A percentile compares a stretch with the other conserved stretches of the same genome.
These are phyloP conservation scores for Calliscelio sp. DNA, from an alignment of 2,888 invertebrate species.

Conservation along the genomic window DNA sequence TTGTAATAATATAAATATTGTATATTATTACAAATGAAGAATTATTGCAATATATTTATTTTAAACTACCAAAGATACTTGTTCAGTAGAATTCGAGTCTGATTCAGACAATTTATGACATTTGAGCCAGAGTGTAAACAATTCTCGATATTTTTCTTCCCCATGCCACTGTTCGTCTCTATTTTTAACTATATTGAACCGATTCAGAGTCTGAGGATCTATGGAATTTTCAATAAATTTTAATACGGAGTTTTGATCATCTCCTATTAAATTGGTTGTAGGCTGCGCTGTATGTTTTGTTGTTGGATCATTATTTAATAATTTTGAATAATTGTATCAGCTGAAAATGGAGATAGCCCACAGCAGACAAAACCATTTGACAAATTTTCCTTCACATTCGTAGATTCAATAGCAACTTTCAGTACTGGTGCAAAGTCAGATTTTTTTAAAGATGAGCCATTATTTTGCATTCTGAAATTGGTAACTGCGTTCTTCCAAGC, in stretches of 20 bases:
- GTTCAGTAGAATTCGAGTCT: not conserved
- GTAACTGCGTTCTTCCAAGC: constrained; percentile 26
- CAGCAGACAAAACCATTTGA: constrained; percentile 41
- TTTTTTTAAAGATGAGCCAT: constrained; percentile 42
- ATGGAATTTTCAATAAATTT: constrained; percentile 30
- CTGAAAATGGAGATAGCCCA: constrained; percentile 50
- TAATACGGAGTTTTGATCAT: constrained; percentile 1
- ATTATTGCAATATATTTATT: not conserved
- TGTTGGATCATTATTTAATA: constrained; percentile 22
- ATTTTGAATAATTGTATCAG: constrained; percentile 47
- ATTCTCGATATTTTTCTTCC: no score
- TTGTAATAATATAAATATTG: not conserved
- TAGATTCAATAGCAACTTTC: constrained; percentile 21
- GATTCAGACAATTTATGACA: not conserved
- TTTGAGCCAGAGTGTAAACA: not conserved
- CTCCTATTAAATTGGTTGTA: not conserved
- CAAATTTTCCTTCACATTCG: constrained; percentile 31
- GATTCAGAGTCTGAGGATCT: not conserved
- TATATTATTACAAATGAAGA: constrained; percentile 6
- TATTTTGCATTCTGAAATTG: constrained; percentile 49
- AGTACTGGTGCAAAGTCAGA: constrained; percentile 46
- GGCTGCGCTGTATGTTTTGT: constrained; percentile 1
- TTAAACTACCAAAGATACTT: not conserved
- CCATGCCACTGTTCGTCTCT: no score
- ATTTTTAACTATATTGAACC: not conserved